Evolutionary conservation across 2,797 vertebrate species (phyloP).

Genomic region (Macropus fuliginosus): DNA sequence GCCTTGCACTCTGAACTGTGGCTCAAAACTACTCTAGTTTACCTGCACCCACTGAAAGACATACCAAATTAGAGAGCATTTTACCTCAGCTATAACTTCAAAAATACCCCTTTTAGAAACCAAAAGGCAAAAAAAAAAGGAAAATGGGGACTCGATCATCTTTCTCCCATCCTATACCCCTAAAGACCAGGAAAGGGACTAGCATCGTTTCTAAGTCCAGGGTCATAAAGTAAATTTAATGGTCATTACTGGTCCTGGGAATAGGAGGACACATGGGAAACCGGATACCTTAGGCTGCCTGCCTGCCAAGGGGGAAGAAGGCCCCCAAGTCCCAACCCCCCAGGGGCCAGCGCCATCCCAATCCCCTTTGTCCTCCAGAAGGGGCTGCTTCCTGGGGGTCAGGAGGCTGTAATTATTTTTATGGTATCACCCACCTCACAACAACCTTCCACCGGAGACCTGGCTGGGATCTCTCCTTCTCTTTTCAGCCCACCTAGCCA

Average conservation of each 20-base stretch:
- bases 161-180: slow-evolving; percentile 58
- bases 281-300: slow-evolving; percentile 66
- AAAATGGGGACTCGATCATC: slow-evolving; percentile 72
- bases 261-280: slow-evolving; percentile 75
- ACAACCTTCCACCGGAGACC: slow-evolving; percentile 68
- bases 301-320: slow-evolving; percentile 30
- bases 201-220: slow-evolving; percentile 61
- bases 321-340: slow-evolving; percentile 54
- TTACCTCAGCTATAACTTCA: slow-evolving; percentile 37
- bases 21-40: not conserved
- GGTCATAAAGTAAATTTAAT: slow-evolving; percentile 74
- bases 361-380: slow-evolving; percentile 73
- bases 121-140: slow-evolving; percentile 56
- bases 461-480: slow-evolving; percentile 62
- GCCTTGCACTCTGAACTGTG: not conserved
- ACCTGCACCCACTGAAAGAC: slow-evolving; percentile 11
- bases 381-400: slow-evolving; percentile 71
- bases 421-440: slow-evolving; percentile 75
- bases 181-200: slow-evolving; percentile 46
- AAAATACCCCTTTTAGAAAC: slow-evolving; percentile 64
- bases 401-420: slow-evolving; percentile 67
- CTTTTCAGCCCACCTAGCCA: slow-evolving; percentile 73
- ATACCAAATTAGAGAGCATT: slow-evolving; percentile 35
- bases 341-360: slow-evolving; percentile 71
- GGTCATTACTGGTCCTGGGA: slow-evolving; percentile 71